Evolutionary conservation across 2,113 vertebrate species (phyloP).

Genomic region (Callaeas wilsoni): DNA sequence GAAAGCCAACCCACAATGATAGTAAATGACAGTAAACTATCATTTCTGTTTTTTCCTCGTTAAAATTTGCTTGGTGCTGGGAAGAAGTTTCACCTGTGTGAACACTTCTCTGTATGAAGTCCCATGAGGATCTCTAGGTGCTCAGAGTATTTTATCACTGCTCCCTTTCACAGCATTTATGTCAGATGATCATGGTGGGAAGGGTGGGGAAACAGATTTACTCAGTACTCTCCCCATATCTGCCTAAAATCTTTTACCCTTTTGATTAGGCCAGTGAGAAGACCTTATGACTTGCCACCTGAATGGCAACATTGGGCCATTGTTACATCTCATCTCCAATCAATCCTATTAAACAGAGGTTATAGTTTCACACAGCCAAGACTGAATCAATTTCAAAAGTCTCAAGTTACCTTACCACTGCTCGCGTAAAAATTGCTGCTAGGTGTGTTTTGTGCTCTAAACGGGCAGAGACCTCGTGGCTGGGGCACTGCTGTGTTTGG

Average conservation of each 20-base stretch:
- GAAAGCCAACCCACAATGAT: neutral
- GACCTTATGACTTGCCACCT: neutral
- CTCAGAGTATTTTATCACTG: neutral
- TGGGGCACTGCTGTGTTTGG: neutral
- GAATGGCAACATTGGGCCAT: neutral
- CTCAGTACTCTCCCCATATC: neutral
- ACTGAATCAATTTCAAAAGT: neutral
- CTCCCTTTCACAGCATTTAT: neutral
- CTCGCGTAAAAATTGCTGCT: accelerated
- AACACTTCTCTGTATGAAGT: neutral
- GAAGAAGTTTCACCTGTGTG: neutral
- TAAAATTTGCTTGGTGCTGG: neutral
- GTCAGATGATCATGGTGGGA: neutral
- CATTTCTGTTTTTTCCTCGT: neutral
- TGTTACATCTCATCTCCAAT: neutral
- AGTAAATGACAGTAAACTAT: neutral
- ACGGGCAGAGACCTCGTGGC: neutral
- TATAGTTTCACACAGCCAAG: neutral
- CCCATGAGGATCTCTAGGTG: neutral
- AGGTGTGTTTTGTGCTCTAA: neutral
- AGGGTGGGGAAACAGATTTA: neutral
- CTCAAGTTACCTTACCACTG: neutral
- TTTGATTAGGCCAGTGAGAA: neutral
- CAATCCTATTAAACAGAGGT: neutral
- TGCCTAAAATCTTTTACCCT: neutral